Evolutionary conservation across 2,888 invertebrate species (phyloP), one percentile per base, ranked within the genome.

Genomic region (Diaphora mendica): DNA sequence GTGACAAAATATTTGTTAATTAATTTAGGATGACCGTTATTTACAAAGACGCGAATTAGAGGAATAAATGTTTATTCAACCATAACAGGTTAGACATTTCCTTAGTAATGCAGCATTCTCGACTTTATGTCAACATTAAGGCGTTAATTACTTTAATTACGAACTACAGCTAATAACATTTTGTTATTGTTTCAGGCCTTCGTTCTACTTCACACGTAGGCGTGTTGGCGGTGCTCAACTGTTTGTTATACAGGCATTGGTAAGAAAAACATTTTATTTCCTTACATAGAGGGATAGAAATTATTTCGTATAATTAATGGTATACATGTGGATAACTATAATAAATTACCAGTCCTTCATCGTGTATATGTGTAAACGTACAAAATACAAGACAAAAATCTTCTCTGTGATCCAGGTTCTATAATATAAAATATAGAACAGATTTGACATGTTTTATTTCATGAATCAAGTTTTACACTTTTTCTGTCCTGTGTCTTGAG

Each of bases 161-260:
- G 67, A 76, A 65, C 48, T 42, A 72, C 66, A 65, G 30, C 55
- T 55, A 55, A 68, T 71, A 69, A 65, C n/a, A 70, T 74, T 73
- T 73, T 71, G 73, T 81, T 77, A 77, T 87, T 87, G 84, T 92
- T 90, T 5, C 90, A 94, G 94, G 93, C 65, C 81, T 87, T 77
- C 88, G 87, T 69, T 87, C 88, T 59, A 86, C 90, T 70, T 87
- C 91, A 44, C 89, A 90, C 75, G 82, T 91, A 75, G 86, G 85
- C 70, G 84, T 88, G 68, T 79, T 92, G 79, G 82, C 88, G 77
- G 79, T 93, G 82, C 85, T 92, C 86, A 90, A 90, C 84, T 91
- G 89, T 89, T 85, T 93, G 80, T 82, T 92, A 73, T 89, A 89
- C 85, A 90, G 87, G 83, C 87, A 93, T 85, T 93, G 94, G 94